Conservation (phyloP, 2,797 vertebrate species). For the Tapera naevia region DNA sequence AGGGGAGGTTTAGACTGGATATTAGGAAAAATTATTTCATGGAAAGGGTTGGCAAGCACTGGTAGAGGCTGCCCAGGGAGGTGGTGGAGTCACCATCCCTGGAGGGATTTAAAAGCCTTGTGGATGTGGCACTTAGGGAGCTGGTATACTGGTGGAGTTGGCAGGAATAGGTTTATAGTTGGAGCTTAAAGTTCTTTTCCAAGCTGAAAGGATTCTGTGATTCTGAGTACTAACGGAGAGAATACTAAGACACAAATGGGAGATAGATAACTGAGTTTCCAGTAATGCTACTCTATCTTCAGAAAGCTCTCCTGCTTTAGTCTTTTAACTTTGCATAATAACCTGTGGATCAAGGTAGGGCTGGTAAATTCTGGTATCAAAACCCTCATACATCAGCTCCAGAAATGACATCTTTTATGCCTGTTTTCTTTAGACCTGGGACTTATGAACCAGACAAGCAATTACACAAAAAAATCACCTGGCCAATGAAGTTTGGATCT, state of each 20-base stretch:
- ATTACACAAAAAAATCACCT: conserved; percentile 75
- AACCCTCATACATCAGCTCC: not conserved
- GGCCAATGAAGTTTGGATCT: conserved; percentile 89
- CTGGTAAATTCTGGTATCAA: not conserved
- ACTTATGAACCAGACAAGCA: conserved; percentile 66
- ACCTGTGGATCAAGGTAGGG: not conserved
- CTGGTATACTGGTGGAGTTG: no score
- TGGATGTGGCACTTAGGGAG: no score
- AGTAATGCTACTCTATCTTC: not conserved
- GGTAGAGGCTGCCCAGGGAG: no score
- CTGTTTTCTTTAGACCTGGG: conserved; percentile 79
- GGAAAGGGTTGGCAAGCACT: no score
- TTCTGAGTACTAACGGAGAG: not conserved
- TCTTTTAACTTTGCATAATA: not conserved
- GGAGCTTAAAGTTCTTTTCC: no score
- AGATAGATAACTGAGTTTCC: not conserved
- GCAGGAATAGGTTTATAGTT: no score
- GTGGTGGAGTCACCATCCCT: no score
- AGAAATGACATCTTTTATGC: not conserved
- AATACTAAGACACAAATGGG: not conserved
- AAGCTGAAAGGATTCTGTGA: no score
- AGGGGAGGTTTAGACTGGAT: no score
- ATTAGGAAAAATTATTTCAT: no score
- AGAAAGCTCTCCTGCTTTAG: not conserved
- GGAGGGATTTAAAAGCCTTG: no score